A percentile compares a stretch with the other conserved stretches of the same genome.
phyloP scores from a whole-genome alignment of 2,113 vertebrate genomes.

The Morone saxatilis region DNA sequence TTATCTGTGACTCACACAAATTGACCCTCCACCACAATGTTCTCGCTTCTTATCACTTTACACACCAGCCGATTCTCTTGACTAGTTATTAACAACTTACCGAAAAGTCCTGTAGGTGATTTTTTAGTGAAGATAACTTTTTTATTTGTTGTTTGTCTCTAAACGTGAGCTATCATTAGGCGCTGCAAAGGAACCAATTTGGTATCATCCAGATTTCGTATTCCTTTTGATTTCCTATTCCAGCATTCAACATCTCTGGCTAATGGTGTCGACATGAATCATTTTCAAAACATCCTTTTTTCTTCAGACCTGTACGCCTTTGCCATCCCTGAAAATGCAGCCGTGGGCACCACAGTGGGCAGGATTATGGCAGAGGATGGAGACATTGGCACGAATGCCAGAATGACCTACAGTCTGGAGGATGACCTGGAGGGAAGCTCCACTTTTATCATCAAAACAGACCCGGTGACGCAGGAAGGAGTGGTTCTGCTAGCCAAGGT shows the following conservation, averaged over 20 bases:
- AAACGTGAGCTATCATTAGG: neutral
- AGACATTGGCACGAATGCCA: conserved; percentile 90
- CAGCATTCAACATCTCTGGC: neutral
- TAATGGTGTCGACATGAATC: neutral
- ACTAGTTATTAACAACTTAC: conserved; percentile 47
- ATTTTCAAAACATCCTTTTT: neutral
- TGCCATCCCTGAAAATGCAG: conserved; percentile 86
- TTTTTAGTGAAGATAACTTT: conserved; percentile 34
- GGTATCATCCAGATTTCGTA: neutral
- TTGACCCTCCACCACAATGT: conserved; percentile 71
- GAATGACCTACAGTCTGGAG: conserved; percentile 91
- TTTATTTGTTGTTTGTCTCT: neutral
- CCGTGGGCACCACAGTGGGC: conserved; percentile 87
- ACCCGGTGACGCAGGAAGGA: conserved; percentile 92
- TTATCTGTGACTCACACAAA: conserved; percentile 72
- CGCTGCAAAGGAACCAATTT: neutral
- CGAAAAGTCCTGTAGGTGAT: conserved; percentile 3
- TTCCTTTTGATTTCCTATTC: conserved; percentile 17
- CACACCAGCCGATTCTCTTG: conserved; percentile 36
- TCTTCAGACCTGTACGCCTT: conserved; percentile 89
- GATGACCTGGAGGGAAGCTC: conserved; percentile 82
- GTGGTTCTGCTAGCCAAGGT: conserved; percentile 91
- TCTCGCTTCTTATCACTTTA: conserved; percentile 63
- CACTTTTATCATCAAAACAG: conserved; percentile 87
- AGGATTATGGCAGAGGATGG: conserved; percentile 89